These are phyloP conservation scores for Haliclona indistincta DNA, from an alignment of 37 sponge, comb jelly and placozoan genomes.

Conservation along the genomic window DNA sequence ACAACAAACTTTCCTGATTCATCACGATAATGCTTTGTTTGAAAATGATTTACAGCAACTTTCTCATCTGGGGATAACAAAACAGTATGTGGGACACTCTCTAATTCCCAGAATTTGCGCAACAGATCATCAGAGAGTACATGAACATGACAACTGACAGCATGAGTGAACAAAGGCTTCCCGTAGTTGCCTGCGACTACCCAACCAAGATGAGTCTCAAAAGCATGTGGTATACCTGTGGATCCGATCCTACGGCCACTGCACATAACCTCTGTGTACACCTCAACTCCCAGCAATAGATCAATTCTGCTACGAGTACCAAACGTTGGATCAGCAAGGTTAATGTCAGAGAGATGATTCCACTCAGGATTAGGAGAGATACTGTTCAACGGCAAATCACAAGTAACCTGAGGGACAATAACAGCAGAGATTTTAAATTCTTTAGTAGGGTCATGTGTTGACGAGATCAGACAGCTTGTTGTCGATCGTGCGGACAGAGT, in stretches of 20 bases:
- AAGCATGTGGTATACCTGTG: neutral
- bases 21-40: neutral
- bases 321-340: neutral
- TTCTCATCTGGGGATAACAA: constrained; percentile 5
- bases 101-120: constrained; percentile 4
- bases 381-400: too few species aligned
- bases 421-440: too few species aligned
- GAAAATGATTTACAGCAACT: neutral
- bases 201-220: neutral
- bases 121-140: neutral
- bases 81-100: neutral
- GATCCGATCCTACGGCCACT: neutral
- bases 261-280: neutral
- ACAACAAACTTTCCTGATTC: too few species aligned
- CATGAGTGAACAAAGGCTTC: neutral
- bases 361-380: too few species aligned
- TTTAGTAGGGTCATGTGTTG: too few species aligned
- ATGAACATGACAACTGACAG: neutral
- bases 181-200: neutral
- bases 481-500: too few species aligned
- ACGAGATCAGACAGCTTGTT: too few species aligned
- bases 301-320: constrained; percentile 5
- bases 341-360: neutral
- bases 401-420: too few species aligned
- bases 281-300: neutral